A percentile compares a stretch with the other conserved stretches of the same genome.
phyloP scores from a whole-genome alignment of 2,113 vertebrate genomes.

The Nothoprocta pentlandii region DNA sequence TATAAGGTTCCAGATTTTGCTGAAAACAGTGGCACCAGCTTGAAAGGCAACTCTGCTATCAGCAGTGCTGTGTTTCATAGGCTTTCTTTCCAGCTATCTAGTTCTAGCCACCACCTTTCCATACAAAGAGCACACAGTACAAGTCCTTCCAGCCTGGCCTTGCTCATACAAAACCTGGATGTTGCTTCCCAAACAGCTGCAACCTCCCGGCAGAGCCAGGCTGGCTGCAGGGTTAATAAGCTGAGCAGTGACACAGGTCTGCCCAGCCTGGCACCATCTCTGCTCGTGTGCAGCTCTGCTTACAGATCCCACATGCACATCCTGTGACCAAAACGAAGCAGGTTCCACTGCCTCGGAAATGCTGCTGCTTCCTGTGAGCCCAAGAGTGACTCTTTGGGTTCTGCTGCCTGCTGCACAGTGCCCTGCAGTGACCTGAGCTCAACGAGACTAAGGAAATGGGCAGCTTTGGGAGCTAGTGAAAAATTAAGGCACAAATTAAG shows the following conservation, averaged over 20 bases:
- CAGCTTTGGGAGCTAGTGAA: background rate
- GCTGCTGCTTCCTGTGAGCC: background rate
- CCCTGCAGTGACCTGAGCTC: background rate
- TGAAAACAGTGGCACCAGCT: background rate
- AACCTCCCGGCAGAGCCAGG: slow-evolving; percentile 50
- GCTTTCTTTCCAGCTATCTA: background rate
- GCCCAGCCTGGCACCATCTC: slow-evolving; percentile 51
- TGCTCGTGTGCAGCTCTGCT: slow-evolving; percentile 45
- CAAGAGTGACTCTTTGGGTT: no score
- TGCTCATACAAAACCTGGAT: slow-evolving; percentile 7
- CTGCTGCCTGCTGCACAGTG: background rate
- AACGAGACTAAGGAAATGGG: background rate
- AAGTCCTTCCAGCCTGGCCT: background rate
- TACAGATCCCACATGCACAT: slow-evolving; percentile 5
- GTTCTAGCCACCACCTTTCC: background rate
- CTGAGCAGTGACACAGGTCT: background rate
- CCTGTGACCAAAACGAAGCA: background rate
- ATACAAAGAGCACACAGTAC: background rate
- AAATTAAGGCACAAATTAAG: background rate
- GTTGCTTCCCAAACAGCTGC: slow-evolving; percentile 3
- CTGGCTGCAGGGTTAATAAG: slow-evolving; percentile 3
- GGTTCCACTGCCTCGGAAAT: background rate
- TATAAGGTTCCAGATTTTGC: background rate
- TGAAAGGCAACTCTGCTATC: background rate
- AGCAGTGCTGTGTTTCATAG: background rate